phyloP scores from a whole-genome alignment of 2,888 invertebrate genomes.

The Ormyrus nitidulus region DNA sequence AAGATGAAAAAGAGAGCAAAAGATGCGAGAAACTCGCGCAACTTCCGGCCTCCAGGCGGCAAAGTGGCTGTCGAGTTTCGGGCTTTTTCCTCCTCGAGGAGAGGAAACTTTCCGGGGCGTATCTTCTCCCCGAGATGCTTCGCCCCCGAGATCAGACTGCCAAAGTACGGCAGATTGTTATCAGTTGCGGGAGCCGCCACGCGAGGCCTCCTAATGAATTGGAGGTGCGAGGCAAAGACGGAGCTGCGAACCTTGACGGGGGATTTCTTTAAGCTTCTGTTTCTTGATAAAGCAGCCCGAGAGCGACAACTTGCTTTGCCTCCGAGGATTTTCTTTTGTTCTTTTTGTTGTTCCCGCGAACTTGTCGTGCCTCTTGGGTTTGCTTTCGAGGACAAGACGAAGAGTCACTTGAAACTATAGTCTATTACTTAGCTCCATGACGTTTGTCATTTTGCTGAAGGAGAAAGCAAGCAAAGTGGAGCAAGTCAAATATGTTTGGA shows the following conservation, averaged over 20 bases:
- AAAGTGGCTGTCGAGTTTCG: constrained; percentile 2
- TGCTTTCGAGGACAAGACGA: no score
- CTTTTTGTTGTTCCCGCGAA: no score
- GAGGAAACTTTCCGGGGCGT: constrained; percentile 19
- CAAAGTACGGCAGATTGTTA: not conserved
- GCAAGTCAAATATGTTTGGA: no score
- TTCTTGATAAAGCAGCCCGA: no score
- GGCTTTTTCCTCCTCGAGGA: constrained; percentile 10
- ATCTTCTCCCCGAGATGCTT: constrained; percentile 23
- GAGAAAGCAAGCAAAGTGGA: not conserved
- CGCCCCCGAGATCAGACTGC: not conserved
- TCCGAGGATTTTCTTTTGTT: no score
- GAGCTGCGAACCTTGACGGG: not conserved
- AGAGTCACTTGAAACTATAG: no score
- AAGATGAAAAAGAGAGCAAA: not conserved
- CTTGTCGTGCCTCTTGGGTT: no score
- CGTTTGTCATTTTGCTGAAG: no score
- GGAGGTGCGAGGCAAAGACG: not conserved
- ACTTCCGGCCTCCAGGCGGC: not conserved
- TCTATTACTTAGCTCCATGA: no score
- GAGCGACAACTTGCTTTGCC: no score
- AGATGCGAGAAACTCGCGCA: not conserved
- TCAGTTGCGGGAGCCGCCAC: not conserved
- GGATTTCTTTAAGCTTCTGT: constrained; percentile 14
- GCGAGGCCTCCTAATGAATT: not conserved